These are phyloP conservation scores for Ectropis crepuscularia DNA, from an alignment of 2,888 invertebrate species.

Conservation along the genomic window DNA sequence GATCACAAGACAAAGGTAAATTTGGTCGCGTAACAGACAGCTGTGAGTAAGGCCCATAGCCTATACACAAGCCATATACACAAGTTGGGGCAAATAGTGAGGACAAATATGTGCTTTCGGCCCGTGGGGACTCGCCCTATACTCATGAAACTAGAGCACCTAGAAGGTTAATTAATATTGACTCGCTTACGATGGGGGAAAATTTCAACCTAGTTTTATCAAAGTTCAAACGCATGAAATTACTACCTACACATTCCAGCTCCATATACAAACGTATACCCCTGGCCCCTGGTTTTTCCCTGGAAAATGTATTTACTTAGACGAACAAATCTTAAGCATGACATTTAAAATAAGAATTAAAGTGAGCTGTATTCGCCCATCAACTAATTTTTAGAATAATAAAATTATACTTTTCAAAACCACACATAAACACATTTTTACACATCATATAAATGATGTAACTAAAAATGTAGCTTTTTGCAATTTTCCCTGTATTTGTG, in stretches of 20 bases:
- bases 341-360: no score
- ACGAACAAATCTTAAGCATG: no score
- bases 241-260: no score
- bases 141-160: constrained; percentile 19
- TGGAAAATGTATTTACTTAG: no score
- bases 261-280: no score
- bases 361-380: no score
- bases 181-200: constrained; percentile 13
- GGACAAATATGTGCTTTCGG: constrained; percentile 27
- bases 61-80: constrained; percentile 13
- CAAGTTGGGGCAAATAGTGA: constrained; percentile 17
- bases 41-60: constrained; percentile 18
- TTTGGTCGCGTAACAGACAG: constrained; percentile 18
- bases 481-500: background rate
- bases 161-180: constrained; percentile 28
- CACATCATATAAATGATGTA: background rate
- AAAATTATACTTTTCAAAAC: no score
- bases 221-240: no score
- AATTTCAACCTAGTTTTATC: constrained; percentile 2
- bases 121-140: constrained; percentile 22
- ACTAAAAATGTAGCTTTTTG: background rate
- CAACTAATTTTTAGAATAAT: no score
- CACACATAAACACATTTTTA: background rate
- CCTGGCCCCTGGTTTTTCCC: no score
- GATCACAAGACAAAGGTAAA: constrained; percentile 51